phyloP scores from a whole-genome alignment of 2,113 vertebrate species.

The Gadus chalcogrammus region DNA sequence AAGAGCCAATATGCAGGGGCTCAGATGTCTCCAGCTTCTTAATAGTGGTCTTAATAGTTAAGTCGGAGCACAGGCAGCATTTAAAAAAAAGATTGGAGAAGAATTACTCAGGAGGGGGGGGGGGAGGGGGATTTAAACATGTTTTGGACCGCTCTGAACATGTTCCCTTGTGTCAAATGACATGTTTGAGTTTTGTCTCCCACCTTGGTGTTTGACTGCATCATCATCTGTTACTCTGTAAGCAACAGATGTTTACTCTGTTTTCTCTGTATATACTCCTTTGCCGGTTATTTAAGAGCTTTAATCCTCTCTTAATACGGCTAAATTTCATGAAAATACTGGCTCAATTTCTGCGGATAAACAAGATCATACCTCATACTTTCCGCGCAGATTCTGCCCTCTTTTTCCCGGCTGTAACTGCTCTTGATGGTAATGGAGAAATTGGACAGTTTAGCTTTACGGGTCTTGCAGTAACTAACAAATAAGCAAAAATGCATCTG shows the following conservation, averaged over 20 bases:
- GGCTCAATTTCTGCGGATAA: conserved; percentile 42
- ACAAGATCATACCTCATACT: conserved; percentile 45
- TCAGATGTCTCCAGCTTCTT: not conserved
- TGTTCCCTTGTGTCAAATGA: conserved; percentile 16
- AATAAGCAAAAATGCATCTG: conserved; percentile 27
- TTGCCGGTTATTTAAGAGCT: conserved; percentile 51
- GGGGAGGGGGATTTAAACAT: conserved; percentile 30
- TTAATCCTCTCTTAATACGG: conserved; percentile 50
- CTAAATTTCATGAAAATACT: conserved; percentile 41
- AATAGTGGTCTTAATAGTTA: conserved; percentile 32
- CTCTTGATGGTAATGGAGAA: not conserved
- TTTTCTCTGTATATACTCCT: conserved; percentile 43
- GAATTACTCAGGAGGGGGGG: not conserved
- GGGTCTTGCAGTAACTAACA: not conserved
- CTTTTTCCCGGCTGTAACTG: not conserved
- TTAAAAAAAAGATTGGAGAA: conserved; percentile 5
- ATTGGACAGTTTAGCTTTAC: conserved; percentile 20
- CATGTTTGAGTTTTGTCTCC: conserved; percentile 9
- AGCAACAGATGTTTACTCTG: conserved; percentile 23
- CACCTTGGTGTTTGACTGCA: conserved; percentile 28
- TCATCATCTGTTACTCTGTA: conserved; percentile 34
- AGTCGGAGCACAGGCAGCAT: conserved; percentile 36
- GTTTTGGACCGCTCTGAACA: conserved; percentile 19
- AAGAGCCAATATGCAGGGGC: too few relatives aligned
- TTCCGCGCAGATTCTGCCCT: conserved; percentile 24